A percentile compares a stretch with the other conserved stretches of the same genome.
phyloP scores from a whole-genome alignment of 1,140 invertebrate genomes.

The Radopholus similis region DNA sequence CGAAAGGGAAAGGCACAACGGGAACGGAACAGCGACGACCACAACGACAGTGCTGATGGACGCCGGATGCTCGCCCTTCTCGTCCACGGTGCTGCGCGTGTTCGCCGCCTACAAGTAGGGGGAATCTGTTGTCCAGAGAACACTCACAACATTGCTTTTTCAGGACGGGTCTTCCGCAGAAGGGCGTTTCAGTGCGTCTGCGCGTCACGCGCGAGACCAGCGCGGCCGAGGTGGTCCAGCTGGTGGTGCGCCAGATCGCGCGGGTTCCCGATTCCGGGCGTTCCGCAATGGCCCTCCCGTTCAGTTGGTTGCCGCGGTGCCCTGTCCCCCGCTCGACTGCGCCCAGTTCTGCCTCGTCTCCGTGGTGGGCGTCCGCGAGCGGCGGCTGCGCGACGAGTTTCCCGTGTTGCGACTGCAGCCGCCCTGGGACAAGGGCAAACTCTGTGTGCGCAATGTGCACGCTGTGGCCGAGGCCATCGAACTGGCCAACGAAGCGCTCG shows the following conservation, averaged over 20 bases:
- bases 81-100: slow-evolving; percentile 66
- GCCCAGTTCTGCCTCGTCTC: slow-evolving; percentile 86
- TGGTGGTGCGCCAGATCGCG: slow-evolving; percentile 90
- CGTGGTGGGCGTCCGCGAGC: slow-evolving; percentile 82
- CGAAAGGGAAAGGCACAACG: no score
- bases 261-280: slow-evolving; percentile 64
- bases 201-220: slow-evolving; percentile 84
- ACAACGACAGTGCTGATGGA: slow-evolving; percentile 4
- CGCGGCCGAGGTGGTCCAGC: slow-evolving; percentile 83
- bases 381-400: slow-evolving; percentile 86
- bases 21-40: no score
- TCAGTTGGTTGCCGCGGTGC: background rate
- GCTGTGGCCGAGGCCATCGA: slow-evolving; percentile 21
- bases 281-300: background rate
- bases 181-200: slow-evolving; percentile 69
- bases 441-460: slow-evolving; percentile 72
- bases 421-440: slow-evolving; percentile 84
- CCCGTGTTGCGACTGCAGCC: slow-evolving; percentile 83
- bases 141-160: background rate
- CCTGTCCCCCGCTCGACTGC: background rate
- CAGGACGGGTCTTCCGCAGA: slow-evolving; percentile 75
- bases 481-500: background rate
- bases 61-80: slow-evolving; percentile 1
- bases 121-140: slow-evolving; percentile 60
- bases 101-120: slow-evolving; percentile 92